phyloP scores from a whole-genome alignment of 2,888 invertebrate genomes.

The Melanotus villosus region DNA sequence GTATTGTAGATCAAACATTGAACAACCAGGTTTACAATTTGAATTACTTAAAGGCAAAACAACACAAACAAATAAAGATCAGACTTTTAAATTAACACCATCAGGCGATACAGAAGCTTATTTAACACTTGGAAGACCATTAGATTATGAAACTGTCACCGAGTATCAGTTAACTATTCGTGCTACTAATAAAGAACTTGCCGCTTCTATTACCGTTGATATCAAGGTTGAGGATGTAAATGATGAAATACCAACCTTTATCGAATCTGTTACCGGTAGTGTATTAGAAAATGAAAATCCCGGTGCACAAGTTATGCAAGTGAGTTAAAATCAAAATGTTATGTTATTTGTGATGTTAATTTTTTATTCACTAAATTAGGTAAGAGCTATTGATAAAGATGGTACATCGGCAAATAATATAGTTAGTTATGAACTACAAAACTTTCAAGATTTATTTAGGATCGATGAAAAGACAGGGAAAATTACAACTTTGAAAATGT shows the following conservation, averaged over 20 bases:
- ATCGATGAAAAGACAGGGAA: constrained; percentile 91
- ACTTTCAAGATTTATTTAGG: constrained; percentile 80
- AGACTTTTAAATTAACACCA: constrained; percentile 77
- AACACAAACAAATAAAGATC: constrained; percentile 87
- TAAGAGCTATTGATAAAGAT: constrained; percentile 87
- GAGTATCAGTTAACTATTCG: constrained; percentile 88
- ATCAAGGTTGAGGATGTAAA: constrained; percentile 90
- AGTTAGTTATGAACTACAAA: constrained; percentile 83
- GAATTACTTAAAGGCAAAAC: constrained; percentile 87
- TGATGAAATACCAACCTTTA: constrained; percentile 91
- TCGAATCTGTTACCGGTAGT: constrained; percentile 84
- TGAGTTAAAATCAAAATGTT: too few species aligned
- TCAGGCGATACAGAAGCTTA: constrained; percentile 80
- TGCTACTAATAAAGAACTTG: constrained; percentile 86
- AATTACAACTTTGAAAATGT: constrained; percentile 84
- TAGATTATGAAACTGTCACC: constrained; percentile 89
- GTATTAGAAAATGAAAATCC: constrained; percentile 88
- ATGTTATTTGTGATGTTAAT: too few species aligned
- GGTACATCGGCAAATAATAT: constrained; percentile 88
- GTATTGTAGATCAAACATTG: constrained; percentile 81
- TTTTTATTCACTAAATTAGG: too few species aligned
- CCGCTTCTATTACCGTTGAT: constrained; percentile 83
- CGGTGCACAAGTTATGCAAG: constrained; percentile 90
- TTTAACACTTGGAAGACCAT: constrained; percentile 81
- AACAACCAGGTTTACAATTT: constrained; percentile 82